Evolutionary conservation across 1,140 invertebrate species (phyloP), one percentile per base, ranked within the genome.

Genomic region (Diorhabda carinulata): DNA sequence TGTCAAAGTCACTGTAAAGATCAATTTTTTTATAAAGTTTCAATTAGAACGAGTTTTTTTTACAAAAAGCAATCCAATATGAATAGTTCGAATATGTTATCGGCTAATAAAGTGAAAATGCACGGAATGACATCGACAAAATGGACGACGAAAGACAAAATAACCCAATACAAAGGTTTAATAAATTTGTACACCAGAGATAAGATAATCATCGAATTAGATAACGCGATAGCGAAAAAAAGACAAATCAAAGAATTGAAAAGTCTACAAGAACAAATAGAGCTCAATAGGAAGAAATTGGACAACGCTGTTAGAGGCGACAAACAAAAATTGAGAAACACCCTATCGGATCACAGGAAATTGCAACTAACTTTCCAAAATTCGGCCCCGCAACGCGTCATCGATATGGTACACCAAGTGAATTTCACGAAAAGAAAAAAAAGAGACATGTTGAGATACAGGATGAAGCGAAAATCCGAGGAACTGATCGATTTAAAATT

Each of bases 81-180:
- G 76, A 73, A 77, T 73, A 68, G 63, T 40, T 76, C 66, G 9
- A 81, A 79, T 70, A 86, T 86, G 84, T 76, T 86, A 64, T 83
- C 83, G 1, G 80, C 81, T 6, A 83, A 84, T 10, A 86, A 84
- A 76, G 81, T 86, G 3, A 84, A 84, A 73, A 82, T 84, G 68
- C 84, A 86, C 79, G 84, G 84, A 10, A 86, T 87, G 83, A 84
- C 84, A 72, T 84, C 87, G 70, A 82, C 83, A 52, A 86, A 83
- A 78, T 88, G 87, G 87, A 83, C 84, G 2, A 86, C 84, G 3
- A 84, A 82, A 71, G 87, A 90, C 70, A 89, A 88, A 81, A 82
- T 88, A 52, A 83, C 82, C 58, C 87, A 88, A 74, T 89, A 88
- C 72, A 83, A 87, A 41, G 86, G 86, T 57, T 78, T 89, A 41